These are phyloP conservation scores for Esox masquinongy DNA, from an alignment of 2,797 vertebrate species.

Conservation along the genomic window DNA sequence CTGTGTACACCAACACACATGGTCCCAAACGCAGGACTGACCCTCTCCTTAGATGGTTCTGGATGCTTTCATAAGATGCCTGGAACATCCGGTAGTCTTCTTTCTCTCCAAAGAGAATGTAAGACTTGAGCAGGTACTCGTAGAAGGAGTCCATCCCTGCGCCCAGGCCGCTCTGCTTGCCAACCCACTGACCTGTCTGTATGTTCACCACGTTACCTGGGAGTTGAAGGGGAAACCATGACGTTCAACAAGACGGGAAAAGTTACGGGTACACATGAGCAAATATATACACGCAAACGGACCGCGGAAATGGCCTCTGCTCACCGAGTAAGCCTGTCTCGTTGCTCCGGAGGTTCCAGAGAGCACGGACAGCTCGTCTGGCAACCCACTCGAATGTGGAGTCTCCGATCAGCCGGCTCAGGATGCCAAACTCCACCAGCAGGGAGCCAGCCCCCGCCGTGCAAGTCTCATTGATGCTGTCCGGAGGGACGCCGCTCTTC, in stretches of 20 bases:
- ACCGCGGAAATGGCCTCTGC: neutral
- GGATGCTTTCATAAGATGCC: conserved; percentile 90
- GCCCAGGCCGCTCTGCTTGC: conserved; percentile 94
- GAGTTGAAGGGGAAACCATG: neutral
- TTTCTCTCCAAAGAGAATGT: conserved; percentile 95
- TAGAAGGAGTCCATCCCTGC: conserved; percentile 97
- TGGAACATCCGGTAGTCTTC: conserved; percentile 96
- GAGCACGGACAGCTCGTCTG: conserved; percentile 89
- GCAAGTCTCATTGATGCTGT: conserved; percentile 94
- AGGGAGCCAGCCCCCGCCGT: conserved; percentile 94
- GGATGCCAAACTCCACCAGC: conserved; percentile 95
- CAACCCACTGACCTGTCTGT: conserved; percentile 96
- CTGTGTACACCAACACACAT: too few species aligned
- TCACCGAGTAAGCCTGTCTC: conserved; percentile 91
- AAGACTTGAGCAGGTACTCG: conserved; percentile 96
- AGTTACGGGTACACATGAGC: neutral
- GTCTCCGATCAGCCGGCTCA: conserved; percentile 93
- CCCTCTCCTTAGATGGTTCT: conserved; percentile 93
- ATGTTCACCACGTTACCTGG: conserved; percentile 97
- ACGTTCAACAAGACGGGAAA: neutral
- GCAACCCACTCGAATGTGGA: conserved; percentile 98
- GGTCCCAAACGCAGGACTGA: conserved; percentile 62
- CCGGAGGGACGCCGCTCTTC: conserved; percentile 89
- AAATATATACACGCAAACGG: neutral
- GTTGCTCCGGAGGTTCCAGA: conserved; percentile 94